Conservation (phyloP, 2,888 invertebrate genomes). For the Sericinus montela region DNA sequence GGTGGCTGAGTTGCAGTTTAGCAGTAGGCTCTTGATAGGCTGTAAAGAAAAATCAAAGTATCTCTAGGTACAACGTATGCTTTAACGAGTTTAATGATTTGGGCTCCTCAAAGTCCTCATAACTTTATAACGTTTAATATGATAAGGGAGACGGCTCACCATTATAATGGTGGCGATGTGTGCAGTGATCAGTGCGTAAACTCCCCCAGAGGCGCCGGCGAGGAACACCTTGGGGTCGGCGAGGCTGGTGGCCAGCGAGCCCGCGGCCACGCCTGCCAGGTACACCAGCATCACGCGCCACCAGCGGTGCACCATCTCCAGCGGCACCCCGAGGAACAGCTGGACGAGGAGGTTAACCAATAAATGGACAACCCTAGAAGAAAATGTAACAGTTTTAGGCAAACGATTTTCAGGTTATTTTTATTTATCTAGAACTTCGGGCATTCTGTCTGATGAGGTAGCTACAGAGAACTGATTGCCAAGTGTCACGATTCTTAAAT, state of each 20-base stretch:
- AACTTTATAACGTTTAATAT: too few species aligned
- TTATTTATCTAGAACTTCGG: too few species aligned
- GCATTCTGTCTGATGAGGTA: too few species aligned
- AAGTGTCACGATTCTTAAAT: too few species aligned
- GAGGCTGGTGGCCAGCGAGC: slow-evolving; percentile 90
- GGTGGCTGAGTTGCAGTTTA: too few species aligned
- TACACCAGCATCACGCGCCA: slow-evolving; percentile 94
- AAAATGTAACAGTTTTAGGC: not conserved
- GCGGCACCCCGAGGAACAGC: slow-evolving; percentile 93
- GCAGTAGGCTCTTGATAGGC: too few species aligned
- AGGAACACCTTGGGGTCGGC: slow-evolving; percentile 88
- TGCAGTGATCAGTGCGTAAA: slow-evolving; percentile 95
- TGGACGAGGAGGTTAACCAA: slow-evolving; percentile 95
- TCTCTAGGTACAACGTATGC: too few species aligned
- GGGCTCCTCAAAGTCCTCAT: too few species aligned
- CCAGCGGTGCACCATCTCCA: slow-evolving; percentile 98
- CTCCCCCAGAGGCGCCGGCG: slow-evolving; percentile 97
- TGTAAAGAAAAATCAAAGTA: too few species aligned
- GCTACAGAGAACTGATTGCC: too few species aligned
- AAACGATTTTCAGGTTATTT: too few species aligned
- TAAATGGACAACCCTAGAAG: slow-evolving; percentile 88
- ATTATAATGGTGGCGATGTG: slow-evolving; percentile 95
- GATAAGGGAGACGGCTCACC: slow-evolving; percentile 72
- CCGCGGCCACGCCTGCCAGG: slow-evolving; percentile 90
- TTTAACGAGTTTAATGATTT: too few species aligned